These are phyloP conservation scores for Amphipyra berbera DNA, from an alignment of 2,888 invertebrate species.

Conservation along the genomic window DNA sequence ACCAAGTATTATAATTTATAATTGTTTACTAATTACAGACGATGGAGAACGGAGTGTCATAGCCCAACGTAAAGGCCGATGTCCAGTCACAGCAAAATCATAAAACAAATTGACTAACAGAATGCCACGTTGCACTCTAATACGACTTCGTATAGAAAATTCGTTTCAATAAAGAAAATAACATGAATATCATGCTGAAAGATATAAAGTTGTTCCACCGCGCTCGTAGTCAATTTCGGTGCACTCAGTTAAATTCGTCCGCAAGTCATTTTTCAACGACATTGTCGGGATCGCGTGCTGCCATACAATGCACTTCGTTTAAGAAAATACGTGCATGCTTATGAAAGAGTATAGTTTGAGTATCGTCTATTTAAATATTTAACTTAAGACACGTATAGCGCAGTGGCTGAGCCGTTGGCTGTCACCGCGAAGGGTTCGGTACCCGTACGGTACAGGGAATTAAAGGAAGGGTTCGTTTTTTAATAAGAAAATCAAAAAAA, in stretches of 20 bases:
- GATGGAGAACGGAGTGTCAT: no score
- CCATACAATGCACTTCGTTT: slow-evolving; percentile 60
- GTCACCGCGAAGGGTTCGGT: neutral
- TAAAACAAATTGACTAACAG: slow-evolving; percentile 3
- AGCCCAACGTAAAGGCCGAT: no score
- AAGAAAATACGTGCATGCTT: slow-evolving; percentile 39
- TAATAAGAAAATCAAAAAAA: no score
- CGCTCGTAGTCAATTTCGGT: slow-evolving; percentile 63
- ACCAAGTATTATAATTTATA: no score
- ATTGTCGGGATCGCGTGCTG: slow-evolving; percentile 65
- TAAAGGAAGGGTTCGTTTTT: no score
- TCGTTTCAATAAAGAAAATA: slow-evolving; percentile 54
- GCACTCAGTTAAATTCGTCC: slow-evolving; percentile 65
- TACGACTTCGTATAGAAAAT: slow-evolving; percentile 29
- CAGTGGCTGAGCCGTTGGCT: neutral
- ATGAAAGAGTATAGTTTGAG: slow-evolving; percentile 19
- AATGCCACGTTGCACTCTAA: slow-evolving; percentile 12
- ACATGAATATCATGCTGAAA: slow-evolving; percentile 44
- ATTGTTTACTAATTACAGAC: no score
- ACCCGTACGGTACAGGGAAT: slow-evolving; percentile 4
- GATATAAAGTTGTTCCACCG: slow-evolving; percentile 53
- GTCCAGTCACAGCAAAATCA: neutral
- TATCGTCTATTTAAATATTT: slow-evolving; percentile 10
- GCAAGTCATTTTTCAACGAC: slow-evolving; percentile 63
- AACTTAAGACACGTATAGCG: neutral